Conservation (phyloP, 2,797 vertebrate species). For the Malurus leucopterus region DNA sequence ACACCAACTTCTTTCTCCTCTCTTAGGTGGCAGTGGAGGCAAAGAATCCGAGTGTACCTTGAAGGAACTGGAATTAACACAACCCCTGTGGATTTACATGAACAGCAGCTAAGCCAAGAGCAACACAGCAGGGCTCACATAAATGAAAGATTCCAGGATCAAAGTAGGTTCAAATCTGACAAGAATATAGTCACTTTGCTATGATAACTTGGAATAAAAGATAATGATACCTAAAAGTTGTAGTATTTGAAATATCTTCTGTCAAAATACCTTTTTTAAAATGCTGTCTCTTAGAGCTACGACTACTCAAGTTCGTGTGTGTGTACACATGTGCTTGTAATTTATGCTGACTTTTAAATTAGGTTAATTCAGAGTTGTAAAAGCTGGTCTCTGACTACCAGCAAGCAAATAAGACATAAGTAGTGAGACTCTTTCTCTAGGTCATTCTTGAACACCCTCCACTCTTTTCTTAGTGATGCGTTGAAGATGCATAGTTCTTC, state of each 20-base stretch:
- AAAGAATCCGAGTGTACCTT: conserved; percentile 88
- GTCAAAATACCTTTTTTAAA: background rate
- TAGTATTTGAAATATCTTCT: background rate
- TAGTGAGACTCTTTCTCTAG: background rate
- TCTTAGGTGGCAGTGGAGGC: conserved; percentile 93
- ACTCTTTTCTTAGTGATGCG: background rate
- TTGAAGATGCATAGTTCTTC: background rate
- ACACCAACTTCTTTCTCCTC: background rate
- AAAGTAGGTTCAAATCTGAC: conserved; percentile 66
- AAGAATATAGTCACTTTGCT: background rate
- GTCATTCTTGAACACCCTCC: background rate
- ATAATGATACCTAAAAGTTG: background rate
- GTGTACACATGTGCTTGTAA: background rate
- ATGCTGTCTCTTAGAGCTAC: background rate
- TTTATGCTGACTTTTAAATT: background rate
- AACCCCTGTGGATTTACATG: conserved; percentile 89
- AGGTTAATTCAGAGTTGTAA: background rate
- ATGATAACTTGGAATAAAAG: background rate
- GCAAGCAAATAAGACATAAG: background rate
- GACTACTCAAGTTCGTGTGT: background rate
- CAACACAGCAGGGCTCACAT: conserved; percentile 90
- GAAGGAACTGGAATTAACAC: conserved; percentile 95
- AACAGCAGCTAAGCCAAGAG: conserved; percentile 91
- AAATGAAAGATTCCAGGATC: conserved; percentile 70
- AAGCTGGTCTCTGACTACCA: background rate